Evolutionary conservation across 2,888 invertebrate genomes (phyloP), one percentile per base, ranked within the genome.

Genomic region (Scaptodrosophila latifasciaeformis): DNA sequence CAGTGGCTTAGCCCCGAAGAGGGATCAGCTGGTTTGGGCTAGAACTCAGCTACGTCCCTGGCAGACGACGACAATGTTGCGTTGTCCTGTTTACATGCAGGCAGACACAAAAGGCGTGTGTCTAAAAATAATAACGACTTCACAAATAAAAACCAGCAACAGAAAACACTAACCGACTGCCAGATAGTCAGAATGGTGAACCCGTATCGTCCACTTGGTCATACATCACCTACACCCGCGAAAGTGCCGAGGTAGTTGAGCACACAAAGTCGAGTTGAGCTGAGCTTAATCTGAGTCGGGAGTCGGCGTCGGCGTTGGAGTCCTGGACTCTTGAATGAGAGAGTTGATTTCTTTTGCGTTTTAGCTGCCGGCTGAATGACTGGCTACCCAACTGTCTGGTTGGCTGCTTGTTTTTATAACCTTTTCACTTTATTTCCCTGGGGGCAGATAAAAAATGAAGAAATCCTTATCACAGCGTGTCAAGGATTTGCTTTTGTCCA

Each of bases 391-490:
- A 37, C 17, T 1, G 49, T 18, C 50, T 47, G 59, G 35, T 53
- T 59, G 49, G 37, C 31, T 64, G 74, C 68, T 75, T 81, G 82
- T 82, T 82, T n/a, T 82, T 82, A 82, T 82, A 82, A 82, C 82
- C 81, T 76, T 82, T 82, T 81, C 78, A 76, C 76, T 80, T 81
- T 81, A 81, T 82, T 82, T 82, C 81, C 81, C 81, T 64, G 69
- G 78, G 75, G 81, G 61, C 64, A 77, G 82, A 82, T 82, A 82
- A 82, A 82, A 81, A 82, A 81, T 81, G 82, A 82, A 81, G 74
- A 80, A 82, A 80, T 81, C 81, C 82, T 81, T 81, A 81, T 81
- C 81, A 79, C 76, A 75, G 78, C 78, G 82, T 80, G 81, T 82
- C 80, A 82, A 80, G 81, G 82, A 82, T 82, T 81, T 82, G 69